phyloP scores from a whole-genome alignment of 37 sponge, comb jelly and placozoan species.

The Chondrosia reniformis region DNA sequence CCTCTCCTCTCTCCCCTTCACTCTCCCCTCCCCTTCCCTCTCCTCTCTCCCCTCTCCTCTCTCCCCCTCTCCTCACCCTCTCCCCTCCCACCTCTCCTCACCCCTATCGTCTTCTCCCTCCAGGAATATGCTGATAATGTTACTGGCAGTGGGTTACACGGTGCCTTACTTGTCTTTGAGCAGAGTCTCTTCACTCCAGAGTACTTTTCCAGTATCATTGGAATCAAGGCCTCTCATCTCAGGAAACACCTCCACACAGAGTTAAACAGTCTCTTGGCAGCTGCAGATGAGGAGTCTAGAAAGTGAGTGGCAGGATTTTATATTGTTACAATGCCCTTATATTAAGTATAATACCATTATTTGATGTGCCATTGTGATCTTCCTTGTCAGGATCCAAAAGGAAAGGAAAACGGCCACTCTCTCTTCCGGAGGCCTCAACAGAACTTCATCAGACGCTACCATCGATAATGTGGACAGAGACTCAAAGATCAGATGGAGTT shows the following conservation, averaged over 20 bases:
- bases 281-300: not conserved
- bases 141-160: slow-evolving; percentile 62
- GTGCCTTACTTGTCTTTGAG: slow-evolving; percentile 77
- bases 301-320: not conserved
- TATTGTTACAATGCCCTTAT: not conserved
- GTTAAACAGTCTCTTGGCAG: slow-evolving; percentile 49
- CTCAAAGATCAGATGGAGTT: slow-evolving; percentile 5
- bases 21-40: not conserved
- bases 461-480: slow-evolving; percentile 7
- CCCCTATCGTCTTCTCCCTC: not conserved
- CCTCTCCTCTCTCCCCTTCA: too few species aligned
- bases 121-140: slow-evolving; percentile 84
- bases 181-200: slow-evolving; percentile 65
- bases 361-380: too few species aligned
- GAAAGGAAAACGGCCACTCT: not conserved
- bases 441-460: slow-evolving; percentile 1
- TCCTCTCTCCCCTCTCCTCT: not conserved
- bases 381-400: too few species aligned
- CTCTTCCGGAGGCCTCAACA: not conserved
- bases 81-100: not conserved
- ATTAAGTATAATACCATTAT: too few species aligned
- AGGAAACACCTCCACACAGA: slow-evolving; percentile 58
- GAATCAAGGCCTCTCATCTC: slow-evolving; percentile 49
- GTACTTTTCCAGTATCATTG: slow-evolving; percentile 50
- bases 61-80: too few species aligned